Evolutionary conservation across 2,888 invertebrate species (phyloP).

Genomic region (Cyrtodaria siliqua): DNA sequence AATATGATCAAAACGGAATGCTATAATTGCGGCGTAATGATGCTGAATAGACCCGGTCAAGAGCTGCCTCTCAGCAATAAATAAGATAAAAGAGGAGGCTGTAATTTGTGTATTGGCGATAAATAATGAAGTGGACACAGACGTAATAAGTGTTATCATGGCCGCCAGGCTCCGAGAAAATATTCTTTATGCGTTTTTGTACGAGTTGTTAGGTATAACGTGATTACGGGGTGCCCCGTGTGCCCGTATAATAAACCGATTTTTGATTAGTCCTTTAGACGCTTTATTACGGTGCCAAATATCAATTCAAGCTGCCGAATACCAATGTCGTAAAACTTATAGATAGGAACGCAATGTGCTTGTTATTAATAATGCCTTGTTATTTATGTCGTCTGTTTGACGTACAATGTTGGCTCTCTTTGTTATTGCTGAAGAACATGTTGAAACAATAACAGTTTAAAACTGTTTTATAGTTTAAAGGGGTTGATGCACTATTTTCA

Average conservation of each 20-base stretch:
- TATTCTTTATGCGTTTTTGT: slow-evolving; percentile 45
- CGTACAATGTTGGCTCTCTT: too few relatives aligned
- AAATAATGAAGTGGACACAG: slow-evolving; percentile 23
- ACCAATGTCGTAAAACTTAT: too few relatives aligned
- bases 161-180: slow-evolving; percentile 24
- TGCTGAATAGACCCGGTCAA: neutral
- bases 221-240: slow-evolving; percentile 37
- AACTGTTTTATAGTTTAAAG: too few relatives aligned
- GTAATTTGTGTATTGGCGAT: slow-evolving; percentile 12
- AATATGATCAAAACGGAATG: neutral
- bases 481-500: too few relatives aligned
- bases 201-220: slow-evolving; percentile 44
- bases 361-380: too few relatives aligned
- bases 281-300: too few relatives aligned
- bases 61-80: slow-evolving; percentile 1
- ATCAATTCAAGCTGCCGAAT: too few relatives aligned
- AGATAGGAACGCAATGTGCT: too few relatives aligned
- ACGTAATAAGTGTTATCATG: neutral
- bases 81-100: slow-evolving; percentile 14
- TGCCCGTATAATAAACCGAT: slow-evolving; percentile 33
- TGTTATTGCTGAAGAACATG: too few relatives aligned
- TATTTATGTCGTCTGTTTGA: too few relatives aligned
- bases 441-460: too few relatives aligned
- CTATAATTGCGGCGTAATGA: neutral
- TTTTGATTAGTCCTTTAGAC: too few relatives aligned